Conservation (phyloP, 1,140 invertebrate genomes). For the Pachypeltis micranthus region DNA sequence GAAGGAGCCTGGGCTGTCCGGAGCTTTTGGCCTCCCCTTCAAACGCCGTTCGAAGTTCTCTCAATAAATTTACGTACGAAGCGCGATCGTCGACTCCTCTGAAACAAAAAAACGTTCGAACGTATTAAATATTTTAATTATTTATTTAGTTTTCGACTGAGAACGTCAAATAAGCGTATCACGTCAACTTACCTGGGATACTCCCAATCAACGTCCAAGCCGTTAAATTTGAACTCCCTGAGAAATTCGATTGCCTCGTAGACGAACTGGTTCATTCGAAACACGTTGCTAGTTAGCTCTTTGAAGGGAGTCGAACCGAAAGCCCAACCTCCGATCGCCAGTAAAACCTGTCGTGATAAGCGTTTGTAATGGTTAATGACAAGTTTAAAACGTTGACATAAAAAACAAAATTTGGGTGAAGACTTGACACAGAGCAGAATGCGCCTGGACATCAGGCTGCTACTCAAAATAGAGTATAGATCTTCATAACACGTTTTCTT, state of each 20-base stretch:
- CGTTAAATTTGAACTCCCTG: constrained; percentile 83
- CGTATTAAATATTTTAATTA: background rate
- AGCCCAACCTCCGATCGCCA: constrained; percentile 90
- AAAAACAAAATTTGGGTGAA: too few relatives aligned
- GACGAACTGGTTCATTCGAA: constrained; percentile 89
- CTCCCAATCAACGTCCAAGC: constrained; percentile 94
- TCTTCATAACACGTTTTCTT: too few relatives aligned
- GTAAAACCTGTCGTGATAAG: constrained; percentile 66
- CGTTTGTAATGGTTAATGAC: too few relatives aligned
- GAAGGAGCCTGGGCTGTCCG: constrained; percentile 62
- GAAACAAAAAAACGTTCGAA: background rate
- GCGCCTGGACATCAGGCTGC: too few relatives aligned
- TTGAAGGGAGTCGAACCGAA: constrained; percentile 87
- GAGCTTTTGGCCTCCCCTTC: constrained; percentile 70
- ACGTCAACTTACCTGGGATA: constrained; percentile 57
- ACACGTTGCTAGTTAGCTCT: constrained; percentile 77
- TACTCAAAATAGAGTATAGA: too few relatives aligned
- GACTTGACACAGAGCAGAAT: too few relatives aligned
- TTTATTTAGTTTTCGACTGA: too few relatives aligned
- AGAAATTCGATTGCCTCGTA: constrained; percentile 88
- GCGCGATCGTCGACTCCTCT: constrained; percentile 71
- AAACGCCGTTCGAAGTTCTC: constrained; percentile 75
- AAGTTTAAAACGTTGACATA: too few relatives aligned
- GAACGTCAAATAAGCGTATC: background rate
- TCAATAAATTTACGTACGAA: constrained; percentile 66